phyloP scores from a whole-genome alignment of 35 echinoderm and acorn worm genomes.

The Apostichopus californicus region DNA sequence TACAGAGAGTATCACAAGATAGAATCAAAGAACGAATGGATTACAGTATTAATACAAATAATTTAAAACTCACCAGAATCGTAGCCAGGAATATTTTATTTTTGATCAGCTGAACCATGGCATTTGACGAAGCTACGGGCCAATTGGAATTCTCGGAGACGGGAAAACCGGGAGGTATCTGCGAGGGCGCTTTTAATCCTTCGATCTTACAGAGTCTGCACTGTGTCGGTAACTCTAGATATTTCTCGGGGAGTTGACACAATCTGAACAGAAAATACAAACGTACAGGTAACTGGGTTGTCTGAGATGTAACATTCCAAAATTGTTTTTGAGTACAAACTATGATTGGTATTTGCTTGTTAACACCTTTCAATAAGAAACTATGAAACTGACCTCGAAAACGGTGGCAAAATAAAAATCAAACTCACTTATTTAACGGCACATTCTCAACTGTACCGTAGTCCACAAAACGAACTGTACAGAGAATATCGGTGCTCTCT shows the following conservation, averaged over 20 bases:
- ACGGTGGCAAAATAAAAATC: background rate
- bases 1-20: too few species aligned
- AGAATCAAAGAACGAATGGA: too few species aligned
- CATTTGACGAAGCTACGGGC: slow-evolving; percentile 22
- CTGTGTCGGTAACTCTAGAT: slow-evolving; percentile 31
- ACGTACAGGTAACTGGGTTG: too few species aligned
- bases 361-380: too few species aligned
- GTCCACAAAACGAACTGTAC: slow-evolving; percentile 38
- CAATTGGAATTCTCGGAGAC: slow-evolving; percentile 29
- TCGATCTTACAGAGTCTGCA: slow-evolving; percentile 45
- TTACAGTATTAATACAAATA: too few species aligned
- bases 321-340: too few species aligned
- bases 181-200: slow-evolving; percentile 26
- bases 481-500: background rate
- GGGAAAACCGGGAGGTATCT: slow-evolving; percentile 30
- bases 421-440: slow-evolving; percentile 14
- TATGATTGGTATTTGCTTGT: too few species aligned
- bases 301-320: too few species aligned
- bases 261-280: background rate
- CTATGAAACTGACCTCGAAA: too few species aligned
- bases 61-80: slow-evolving; percentile 21
- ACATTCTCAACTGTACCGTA: slow-evolving; percentile 32
- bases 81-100: slow-evolving; percentile 52
- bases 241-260: slow-evolving; percentile 46
- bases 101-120: slow-evolving; percentile 46